These are phyloP conservation scores for Asarcornis scutulata DNA, from an alignment of 2,113 vertebrate genomes.

Conservation along the genomic window DNA sequence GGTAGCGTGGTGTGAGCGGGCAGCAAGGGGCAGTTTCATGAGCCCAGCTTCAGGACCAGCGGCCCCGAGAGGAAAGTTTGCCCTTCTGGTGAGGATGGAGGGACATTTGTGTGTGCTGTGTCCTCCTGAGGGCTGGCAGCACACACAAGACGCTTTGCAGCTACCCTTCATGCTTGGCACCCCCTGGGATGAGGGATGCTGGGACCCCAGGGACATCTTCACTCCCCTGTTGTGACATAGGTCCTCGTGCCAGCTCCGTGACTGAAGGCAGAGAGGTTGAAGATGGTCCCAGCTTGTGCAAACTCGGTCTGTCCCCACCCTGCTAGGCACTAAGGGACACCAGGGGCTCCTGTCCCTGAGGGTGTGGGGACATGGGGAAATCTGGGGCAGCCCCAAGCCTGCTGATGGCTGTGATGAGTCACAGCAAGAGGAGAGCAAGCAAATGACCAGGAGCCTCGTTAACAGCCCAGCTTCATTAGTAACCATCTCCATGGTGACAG, in stretches of 20 bases:
- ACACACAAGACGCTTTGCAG: rapidly evolving
- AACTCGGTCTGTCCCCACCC: background rate
- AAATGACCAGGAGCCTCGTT: background rate
- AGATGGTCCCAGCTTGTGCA: background rate
- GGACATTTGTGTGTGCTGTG: background rate
- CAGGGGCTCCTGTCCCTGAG: background rate
- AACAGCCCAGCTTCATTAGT: background rate
- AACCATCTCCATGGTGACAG: background rate
- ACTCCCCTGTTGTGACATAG: rapidly evolving
- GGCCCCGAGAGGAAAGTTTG: background rate
- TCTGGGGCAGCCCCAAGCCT: background rate
- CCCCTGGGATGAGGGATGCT: background rate
- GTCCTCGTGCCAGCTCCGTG: background rate
- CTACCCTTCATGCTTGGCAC: rapidly evolving
- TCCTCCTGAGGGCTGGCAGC: background rate
- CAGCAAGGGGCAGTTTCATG: background rate
- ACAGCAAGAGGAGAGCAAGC: rapidly evolving
- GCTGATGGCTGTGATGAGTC: background rate
- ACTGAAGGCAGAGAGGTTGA: background rate
- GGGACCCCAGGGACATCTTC: background rate
- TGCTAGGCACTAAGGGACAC: background rate
- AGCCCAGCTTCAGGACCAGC: background rate
- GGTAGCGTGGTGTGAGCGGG: background rate
- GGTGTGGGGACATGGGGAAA: background rate
- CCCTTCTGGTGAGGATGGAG: background rate